Base-by-base conservation (phyloP, 2,888 invertebrate genomes). In the Diaphora mendica region DNA sequence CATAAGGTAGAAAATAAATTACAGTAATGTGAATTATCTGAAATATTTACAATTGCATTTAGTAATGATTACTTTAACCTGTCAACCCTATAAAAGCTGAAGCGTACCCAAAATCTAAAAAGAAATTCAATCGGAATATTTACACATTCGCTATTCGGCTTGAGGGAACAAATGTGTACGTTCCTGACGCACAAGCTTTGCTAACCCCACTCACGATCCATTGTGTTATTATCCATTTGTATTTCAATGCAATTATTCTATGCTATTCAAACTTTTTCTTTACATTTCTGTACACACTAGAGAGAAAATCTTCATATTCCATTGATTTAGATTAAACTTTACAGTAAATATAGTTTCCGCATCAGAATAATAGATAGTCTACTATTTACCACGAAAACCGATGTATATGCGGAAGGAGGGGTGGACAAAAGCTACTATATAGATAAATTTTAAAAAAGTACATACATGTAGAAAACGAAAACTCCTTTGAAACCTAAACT, bases 121-220 rank as follows among this genome's bases (percentile, higher is more conserved):
- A 62, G 62, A 62, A 62, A 62, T 62, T 62, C 62, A 62, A 62
- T 30, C 26, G 51, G 51, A 66, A n/a, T 51, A 26, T 66, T 71
- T 51, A 20, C 39, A 65, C 51, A 39, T 26, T 39, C 35, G 13
- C 35, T 13, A 66, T 39, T 35, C 23, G 26, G 30, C 55, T 65
- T 71, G 48, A 13, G 71, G n/a, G 39, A 35, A 55, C 62, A 26
- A 62, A 62, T 62, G 30, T 62, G 62, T 62, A 30, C 30, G 62
- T 62, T 62, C 5, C 30, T 30, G 59, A 59, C 59, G 62, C 30
- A 62, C 30, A 62, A 62, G 30, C 30, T 62, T 62, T 30, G 62
- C 30, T 62, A 62, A 62, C 62, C 62, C 62, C 30, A 59, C 59
- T 59, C 59, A 62, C 62, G 17, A 62, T 62, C 30, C 62, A 62